Base-by-base conservation (phyloP, 2,888 invertebrate species). In the Molanna angustata region DNA sequence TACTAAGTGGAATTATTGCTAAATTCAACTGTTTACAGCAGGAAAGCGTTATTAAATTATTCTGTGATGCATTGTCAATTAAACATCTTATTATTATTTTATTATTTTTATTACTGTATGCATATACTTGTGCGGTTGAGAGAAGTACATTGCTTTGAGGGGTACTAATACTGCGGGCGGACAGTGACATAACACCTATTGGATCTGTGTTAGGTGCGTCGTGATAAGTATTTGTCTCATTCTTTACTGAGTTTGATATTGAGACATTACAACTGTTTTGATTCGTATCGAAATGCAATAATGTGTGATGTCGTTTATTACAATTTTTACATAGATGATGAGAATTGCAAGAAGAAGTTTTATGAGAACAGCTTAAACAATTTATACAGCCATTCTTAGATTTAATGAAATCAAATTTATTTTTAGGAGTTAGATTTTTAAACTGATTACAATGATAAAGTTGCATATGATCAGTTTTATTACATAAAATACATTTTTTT, bases 121-220 rank as follows among this genome's bases (percentile, higher is more conserved):
- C 35, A 14, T 35, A 35, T 9, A 35, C 35, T 35, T 35, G 35
- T 35, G 35, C 35, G 35, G 35, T 35, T 13, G 35, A 35, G 4
- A 35, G 35, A 35, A 35, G 9, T n/a, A 35, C 35, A 4, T n/a
- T 35, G 4, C 13, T 35, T 13, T 35, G 35, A 13, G 14, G 14
- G 9, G 9, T 35, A 35, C 14, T 35, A 35, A 13, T 35, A 35
- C 13, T n/a, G 14, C 35, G 6, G 14, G 35, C 35, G 35, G 4
- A 13, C 13, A 35, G 14, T 35, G 35, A 35, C 13, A 13, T 35
- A 35, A 35, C n/a, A n/a, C n/a, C n/a, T n/a, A n/a, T 14, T 35
- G 35, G 14, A 11, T 35, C 35, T 4, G 35, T 35, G 14, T 35
- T 35, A 35, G 9, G 9, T 13, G 9, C 14, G 14, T 35, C 14